Conservation (phyloP, 1,140 invertebrate species). For the Ctenoplectra terminalis region DNA sequence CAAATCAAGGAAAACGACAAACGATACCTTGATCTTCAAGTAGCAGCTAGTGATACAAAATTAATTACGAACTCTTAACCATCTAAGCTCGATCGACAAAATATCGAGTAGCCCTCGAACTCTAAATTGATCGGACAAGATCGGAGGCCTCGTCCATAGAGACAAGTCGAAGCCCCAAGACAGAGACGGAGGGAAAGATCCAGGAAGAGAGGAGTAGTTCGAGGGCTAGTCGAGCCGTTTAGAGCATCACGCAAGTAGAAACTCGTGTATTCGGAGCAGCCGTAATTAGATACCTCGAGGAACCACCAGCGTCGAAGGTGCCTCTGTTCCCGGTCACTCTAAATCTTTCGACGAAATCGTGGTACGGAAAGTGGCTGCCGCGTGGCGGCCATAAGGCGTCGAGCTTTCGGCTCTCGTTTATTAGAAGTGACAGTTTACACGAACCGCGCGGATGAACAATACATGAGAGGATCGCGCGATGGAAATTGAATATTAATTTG, state of each 20-base stretch:
- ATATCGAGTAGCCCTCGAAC: background rate
- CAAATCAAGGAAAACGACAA: too few species aligned
- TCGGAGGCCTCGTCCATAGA: background rate
- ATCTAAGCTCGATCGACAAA: background rate
- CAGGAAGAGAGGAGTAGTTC: background rate
- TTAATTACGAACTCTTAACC: background rate
- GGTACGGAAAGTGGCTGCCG: slow-evolving; percentile 24
- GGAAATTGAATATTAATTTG: slow-evolving; percentile 1
- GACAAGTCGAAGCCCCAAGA: background rate
- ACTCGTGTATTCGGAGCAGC: slow-evolving; percentile 58
- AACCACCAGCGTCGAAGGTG: slow-evolving; percentile 48
- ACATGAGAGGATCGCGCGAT: background rate
- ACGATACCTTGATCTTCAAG: too few species aligned
- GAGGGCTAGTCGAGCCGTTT: slow-evolving; percentile 21
- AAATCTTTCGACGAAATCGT: slow-evolving; percentile 49
- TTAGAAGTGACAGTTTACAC: slow-evolving; percentile 47
- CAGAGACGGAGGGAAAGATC: background rate
- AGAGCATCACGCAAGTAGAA: slow-evolving; percentile 56
- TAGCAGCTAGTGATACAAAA: too few species aligned
- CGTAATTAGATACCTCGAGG: slow-evolving; percentile 59
- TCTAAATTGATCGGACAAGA: background rate
- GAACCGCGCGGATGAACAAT: background rate
- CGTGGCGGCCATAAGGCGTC: slow-evolving; percentile 45
- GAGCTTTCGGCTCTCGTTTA: slow-evolving; percentile 19
- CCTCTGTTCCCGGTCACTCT: slow-evolving; percentile 28